Conservation (phyloP, 2,888 invertebrate genomes). For the Nephrocerus scutellatus region DNA sequence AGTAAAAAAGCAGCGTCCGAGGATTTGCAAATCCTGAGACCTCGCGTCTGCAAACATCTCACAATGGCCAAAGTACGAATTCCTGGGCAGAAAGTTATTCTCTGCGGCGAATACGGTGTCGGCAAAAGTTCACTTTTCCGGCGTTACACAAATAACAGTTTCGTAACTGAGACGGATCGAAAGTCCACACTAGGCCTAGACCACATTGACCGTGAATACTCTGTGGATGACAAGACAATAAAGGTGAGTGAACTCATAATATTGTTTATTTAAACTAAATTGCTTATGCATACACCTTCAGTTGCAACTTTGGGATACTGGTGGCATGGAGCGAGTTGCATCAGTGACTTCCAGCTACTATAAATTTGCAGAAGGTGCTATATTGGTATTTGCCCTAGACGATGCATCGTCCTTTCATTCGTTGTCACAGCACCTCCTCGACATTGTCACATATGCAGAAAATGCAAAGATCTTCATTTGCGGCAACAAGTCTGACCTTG, state of each 20-base stretch:
- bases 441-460: slow-evolving; percentile 89
- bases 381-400: slow-evolving; percentile 83
- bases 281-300: slow-evolving; percentile 40
- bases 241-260: slow-evolving; percentile 28
- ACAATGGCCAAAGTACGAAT: slow-evolving; percentile 73
- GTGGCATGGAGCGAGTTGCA: slow-evolving; percentile 93
- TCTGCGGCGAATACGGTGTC: slow-evolving; percentile 93
- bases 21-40: too few species aligned
- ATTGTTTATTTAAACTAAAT: slow-evolving; percentile 4
- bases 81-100: slow-evolving; percentile 84
- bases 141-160: slow-evolving; percentile 83
- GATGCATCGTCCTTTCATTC: slow-evolving; percentile 89
- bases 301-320: slow-evolving; percentile 94
- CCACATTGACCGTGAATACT: slow-evolving; percentile 77
- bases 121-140: slow-evolving; percentile 92
- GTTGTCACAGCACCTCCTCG: slow-evolving; percentile 83
- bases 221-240: slow-evolving; percentile 60
- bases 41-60: too few species aligned
- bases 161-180: slow-evolving; percentile 73
- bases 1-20: too few species aligned
- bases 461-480: slow-evolving; percentile 93
- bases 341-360: slow-evolving; percentile 93
- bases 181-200: slow-evolving; percentile 87
- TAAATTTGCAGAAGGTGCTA: slow-evolving; percentile 90
- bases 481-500: slow-evolving; percentile 84